phyloP scores from a whole-genome alignment of 2,797 vertebrate species.

The Lagodon rhomboides region DNA sequence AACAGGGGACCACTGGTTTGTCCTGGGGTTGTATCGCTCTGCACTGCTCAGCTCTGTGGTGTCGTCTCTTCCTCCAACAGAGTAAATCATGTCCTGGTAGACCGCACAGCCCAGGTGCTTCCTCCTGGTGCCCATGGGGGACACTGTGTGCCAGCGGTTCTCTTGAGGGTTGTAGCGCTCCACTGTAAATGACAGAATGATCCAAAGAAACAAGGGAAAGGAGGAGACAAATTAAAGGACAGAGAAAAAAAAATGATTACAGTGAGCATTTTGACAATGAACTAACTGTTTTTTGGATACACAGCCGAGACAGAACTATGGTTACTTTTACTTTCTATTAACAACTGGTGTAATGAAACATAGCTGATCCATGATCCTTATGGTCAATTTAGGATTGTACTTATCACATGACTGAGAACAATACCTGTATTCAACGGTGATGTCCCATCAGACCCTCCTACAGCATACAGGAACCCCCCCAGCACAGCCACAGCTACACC shows the following conservation, averaged over 20 bases:
- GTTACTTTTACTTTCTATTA: background rate
- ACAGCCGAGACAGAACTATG: background rate
- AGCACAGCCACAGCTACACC: slow-evolving; percentile 97
- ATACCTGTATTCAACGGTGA: slow-evolving; percentile 98
- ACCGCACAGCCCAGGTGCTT: slow-evolving; percentile 98
- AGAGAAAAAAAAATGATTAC: background rate
- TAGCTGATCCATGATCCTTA: too few relatives aligned
- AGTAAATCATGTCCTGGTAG: slow-evolving; percentile 99
- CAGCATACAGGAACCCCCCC: slow-evolving; percentile 98
- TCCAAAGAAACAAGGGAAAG: background rate
- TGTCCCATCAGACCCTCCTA: slow-evolving; percentile 98
- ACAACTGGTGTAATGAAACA: too few relatives aligned
- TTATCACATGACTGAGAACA: background rate
- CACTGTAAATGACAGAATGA: slow-evolving; percentile 52
- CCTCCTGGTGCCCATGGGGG: slow-evolving; percentile 97
- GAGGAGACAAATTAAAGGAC: background rate
- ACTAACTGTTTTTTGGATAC: background rate
- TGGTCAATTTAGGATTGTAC: background rate
- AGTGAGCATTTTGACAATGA: background rate
- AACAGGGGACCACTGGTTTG: slow-evolving; percentile 99
- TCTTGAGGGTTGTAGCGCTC: slow-evolving; percentile 96
- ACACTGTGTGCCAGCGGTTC: slow-evolving; percentile 99
- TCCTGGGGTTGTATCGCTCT: slow-evolving; percentile 97
- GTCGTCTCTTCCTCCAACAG: slow-evolving; percentile 97
- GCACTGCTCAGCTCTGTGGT: slow-evolving; percentile 98